These are phyloP conservation scores for Pseudomugil tenellus DNA, from an alignment of 2,797 vertebrate genomes.

Conservation along the genomic window DNA sequence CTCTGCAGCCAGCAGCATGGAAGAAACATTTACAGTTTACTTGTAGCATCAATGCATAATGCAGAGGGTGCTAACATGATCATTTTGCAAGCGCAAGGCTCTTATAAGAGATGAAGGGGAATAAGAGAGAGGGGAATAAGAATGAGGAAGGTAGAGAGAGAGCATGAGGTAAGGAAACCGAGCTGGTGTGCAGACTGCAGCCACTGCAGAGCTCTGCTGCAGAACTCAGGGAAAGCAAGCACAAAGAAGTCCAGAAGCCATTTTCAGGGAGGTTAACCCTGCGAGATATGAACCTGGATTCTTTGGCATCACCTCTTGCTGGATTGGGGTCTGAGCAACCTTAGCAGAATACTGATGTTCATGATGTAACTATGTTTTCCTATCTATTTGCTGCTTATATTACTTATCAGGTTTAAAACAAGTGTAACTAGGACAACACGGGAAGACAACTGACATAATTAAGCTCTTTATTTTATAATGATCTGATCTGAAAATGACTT, in stretches of 20 bases:
- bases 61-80: background rate
- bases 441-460: background rate
- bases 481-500: background rate
- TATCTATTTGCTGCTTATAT: background rate
- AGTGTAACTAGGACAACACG: background rate
- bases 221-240: conserved; percentile 33
- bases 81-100: background rate
- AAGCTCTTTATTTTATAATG: background rate
- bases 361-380: background rate
- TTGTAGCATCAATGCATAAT: background rate
- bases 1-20: background rate
- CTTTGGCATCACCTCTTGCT: conserved; percentile 48
- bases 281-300: conserved; percentile 53
- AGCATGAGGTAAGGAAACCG: conserved; percentile 5
- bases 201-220: conserved; percentile 61
- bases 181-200: conserved; percentile 31
- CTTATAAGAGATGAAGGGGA: background rate
- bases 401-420: background rate
- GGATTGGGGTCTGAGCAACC: conserved; percentile 38
- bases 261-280: conserved; percentile 53
- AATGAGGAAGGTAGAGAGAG: background rate
- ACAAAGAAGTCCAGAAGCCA: conserved; percentile 34
- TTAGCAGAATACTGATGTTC: no score
- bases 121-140: background rate
- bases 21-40: background rate